phyloP scores from a whole-genome alignment of 2,113 vertebrate species.

The Myiagra hebetior region DNA sequence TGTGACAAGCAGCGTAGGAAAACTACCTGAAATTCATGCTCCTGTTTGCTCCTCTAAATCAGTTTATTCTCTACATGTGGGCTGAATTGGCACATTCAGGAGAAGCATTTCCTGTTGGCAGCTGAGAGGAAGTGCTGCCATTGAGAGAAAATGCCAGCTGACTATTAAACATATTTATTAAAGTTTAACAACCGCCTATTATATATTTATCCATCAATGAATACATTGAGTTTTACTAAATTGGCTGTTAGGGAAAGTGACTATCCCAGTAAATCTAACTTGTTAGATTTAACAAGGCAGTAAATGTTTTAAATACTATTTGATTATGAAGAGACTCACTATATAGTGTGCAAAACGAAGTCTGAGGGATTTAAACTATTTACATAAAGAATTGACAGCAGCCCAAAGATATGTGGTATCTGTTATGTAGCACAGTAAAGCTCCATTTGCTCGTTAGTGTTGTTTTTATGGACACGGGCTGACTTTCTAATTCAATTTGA shows the following conservation, averaged over 20 bases:
- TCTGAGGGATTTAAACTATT: neutral
- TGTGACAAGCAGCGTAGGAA: neutral
- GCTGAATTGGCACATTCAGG: constrained; percentile 37
- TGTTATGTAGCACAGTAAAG: neutral
- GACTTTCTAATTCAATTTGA: constrained; percentile 17
- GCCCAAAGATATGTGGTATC: neutral
- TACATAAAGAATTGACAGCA: constrained; percentile 7
- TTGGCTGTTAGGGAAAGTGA: constrained; percentile 56
- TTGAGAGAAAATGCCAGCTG: constrained; percentile 4
- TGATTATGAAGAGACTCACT: constrained; percentile 37
- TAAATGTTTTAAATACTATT: constrained; percentile 51
- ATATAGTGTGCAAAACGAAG: neutral
- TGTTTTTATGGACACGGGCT: neutral
- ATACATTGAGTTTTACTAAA: constrained; percentile 43
- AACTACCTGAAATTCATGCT: neutral
- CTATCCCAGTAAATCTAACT: constrained; percentile 49
- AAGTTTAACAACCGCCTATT: neutral
- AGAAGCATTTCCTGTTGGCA: constrained; percentile 46
- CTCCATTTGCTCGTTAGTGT: neutral
- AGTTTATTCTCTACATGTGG: neutral
- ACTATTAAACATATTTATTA: constrained; percentile 46
- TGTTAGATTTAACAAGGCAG: constrained; percentile 60
- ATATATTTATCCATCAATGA: constrained; percentile 22
- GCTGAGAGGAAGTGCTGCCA: neutral
- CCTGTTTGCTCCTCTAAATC: neutral